A percentile compares a stretch with the other conserved stretches of the same genome.
phyloP scores from a whole-genome alignment of 2,888 invertebrate genomes.

The Nycteola revayana region DNA sequence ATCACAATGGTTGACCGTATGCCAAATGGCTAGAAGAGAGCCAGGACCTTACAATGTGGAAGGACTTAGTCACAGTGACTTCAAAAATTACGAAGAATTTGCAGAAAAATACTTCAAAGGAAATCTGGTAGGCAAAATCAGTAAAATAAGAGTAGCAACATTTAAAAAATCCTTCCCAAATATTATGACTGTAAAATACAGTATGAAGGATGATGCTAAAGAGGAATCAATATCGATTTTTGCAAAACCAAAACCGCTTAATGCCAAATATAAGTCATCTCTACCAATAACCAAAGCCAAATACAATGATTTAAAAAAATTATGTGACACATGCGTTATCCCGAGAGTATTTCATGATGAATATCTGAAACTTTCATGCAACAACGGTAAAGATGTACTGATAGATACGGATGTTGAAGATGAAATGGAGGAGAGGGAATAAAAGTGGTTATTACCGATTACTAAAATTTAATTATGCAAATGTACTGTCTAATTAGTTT shows the following conservation, averaged over 20 bases:
- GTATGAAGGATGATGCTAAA: not conserved
- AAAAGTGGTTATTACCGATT: no score
- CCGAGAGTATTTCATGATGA: slow-evolving; percentile 14
- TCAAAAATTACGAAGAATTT: not conserved
- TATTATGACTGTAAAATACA: not conserved
- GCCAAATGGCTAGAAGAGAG: slow-evolving; percentile 8
- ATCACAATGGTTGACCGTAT: slow-evolving; percentile 24
- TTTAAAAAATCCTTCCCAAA: slow-evolving; percentile 1
- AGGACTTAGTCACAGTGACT: slow-evolving; percentile 1
- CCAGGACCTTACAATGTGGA: slow-evolving; percentile 7
- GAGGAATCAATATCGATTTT: not conserved
- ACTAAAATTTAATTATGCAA: no score
- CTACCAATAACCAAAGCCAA: slow-evolving; percentile 1
- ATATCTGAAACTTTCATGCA: slow-evolving; percentile 5
- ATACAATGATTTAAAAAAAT: slow-evolving; percentile 15
- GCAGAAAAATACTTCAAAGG: slow-evolving; percentile 1
- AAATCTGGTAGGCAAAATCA: not conserved
- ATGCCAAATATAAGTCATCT: not conserved
- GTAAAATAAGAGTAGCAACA: not conserved
- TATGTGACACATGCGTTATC: slow-evolving; percentile 14
- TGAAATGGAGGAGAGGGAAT: not conserved
- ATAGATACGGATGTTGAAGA: slow-evolving; percentile 11
- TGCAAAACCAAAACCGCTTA: not conserved
- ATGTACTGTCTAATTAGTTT: no score
- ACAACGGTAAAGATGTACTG: slow-evolving; percentile 3